Evolutionary conservation across 2,113 vertebrate genomes (phyloP), one percentile per base, ranked within the genome.

Genomic region (Mixornis gularis): DNA sequence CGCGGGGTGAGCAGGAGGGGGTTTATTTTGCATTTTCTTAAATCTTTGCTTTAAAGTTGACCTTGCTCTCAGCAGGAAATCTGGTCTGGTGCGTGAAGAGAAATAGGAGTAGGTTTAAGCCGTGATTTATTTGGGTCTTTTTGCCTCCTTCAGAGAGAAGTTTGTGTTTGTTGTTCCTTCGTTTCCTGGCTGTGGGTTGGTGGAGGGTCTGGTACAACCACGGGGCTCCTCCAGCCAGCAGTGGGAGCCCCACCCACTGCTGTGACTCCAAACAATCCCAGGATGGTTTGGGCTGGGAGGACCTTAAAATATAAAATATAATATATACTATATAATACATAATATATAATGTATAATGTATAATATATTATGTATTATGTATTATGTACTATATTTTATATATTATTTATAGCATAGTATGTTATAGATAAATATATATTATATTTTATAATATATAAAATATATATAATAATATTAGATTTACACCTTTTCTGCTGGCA

Each of bases 151-250:
- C 38, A 32, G 43, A 36, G 41, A 36, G 18, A 10, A 46, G 26
- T 85, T 92, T 32, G 1, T 56, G 7, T 53, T 72, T 40, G 44
- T 63, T 38, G 11, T 66, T 76, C 34, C 12, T 73, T 63, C 43
- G 9, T 68, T 82, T 44, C 43, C 20, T 53, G 12, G 70, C 34
- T 82, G 16, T 20, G n/a, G 43, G 10, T 26, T 32, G n/a, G 18
- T 40, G 36, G 14, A 53, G 38, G 13, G 17, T 63, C 14, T 32
- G 0, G 1, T 1, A 1, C 5, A 34, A 1, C 36, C 25, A 1
- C 7, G 58, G 24, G 14, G 15, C 52, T 66, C 20, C 58, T 58
- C 13, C n/a, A 59, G 38, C 9, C 58, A 40, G 36, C 27, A 29
- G n/a, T 5, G 5, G 25, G 9, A 68, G 4, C 9, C 49, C 55